phyloP scores from a whole-genome alignment of 2,113 vertebrate species.

The Mormyrus iriodes region DNA sequence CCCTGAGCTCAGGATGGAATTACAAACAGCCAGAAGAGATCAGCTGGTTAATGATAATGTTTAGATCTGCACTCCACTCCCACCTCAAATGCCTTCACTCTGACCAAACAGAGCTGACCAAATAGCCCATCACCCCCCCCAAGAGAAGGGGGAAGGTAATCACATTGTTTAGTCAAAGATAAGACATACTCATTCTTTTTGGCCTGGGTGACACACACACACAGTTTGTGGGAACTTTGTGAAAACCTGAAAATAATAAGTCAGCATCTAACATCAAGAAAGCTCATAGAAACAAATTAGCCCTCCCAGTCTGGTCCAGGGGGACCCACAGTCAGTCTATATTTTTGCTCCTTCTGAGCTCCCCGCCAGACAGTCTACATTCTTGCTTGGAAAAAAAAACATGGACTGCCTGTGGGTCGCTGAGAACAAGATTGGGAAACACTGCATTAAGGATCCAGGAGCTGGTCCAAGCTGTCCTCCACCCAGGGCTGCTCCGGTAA shows the following conservation, averaged over 20 bases:
- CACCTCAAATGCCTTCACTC: neutral
- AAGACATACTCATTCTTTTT: no score
- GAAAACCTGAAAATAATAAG: neutral
- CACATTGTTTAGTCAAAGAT: no score
- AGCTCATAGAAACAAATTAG: neutral
- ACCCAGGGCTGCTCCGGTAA: neutral
- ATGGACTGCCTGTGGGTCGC: neutral
- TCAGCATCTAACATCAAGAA: neutral
- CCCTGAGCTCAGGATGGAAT: neutral
- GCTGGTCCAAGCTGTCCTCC: neutral
- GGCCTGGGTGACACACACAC: neutral
- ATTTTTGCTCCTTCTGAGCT: neutral
- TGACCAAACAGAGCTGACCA: neutral
- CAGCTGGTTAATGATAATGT: neutral
- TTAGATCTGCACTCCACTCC: neutral
- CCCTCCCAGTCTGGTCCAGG: neutral
- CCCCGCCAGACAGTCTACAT: neutral
- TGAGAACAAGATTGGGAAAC: neutral
- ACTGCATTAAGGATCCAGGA: neutral
- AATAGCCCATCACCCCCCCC: neutral
- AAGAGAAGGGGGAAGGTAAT: neutral
- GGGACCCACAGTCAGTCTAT: no score
- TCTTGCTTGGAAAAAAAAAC: neutral
- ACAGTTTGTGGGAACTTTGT: neutral
- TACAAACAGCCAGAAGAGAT: neutral